Conservation (phyloP, 2,797 vertebrate species). For the Oryzias dopingdopingensis region DNA sequence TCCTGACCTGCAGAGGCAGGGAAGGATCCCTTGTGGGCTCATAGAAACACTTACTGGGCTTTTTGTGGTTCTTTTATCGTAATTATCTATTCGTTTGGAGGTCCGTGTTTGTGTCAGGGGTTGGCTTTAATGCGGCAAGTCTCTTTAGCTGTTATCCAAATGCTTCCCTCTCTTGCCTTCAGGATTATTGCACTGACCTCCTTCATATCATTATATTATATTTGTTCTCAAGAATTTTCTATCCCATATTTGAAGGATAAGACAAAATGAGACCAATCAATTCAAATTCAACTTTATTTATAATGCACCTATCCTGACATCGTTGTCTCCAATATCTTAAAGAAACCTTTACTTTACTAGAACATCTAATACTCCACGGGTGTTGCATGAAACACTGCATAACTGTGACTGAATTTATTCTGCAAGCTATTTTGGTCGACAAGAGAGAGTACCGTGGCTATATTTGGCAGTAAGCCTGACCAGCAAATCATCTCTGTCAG, state of each 20-base stretch:
- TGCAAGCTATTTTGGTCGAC: background rate
- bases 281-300: no score
- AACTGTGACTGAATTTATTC: constrained; percentile 3
- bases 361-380: background rate
- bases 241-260: no score
- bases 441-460: background rate
- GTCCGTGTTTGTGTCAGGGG: background rate
- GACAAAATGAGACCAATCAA: no score
- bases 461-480: constrained; percentile 1
- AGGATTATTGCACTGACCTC: constrained; percentile 34
- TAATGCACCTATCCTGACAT: background rate
- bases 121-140: constrained; percentile 17
- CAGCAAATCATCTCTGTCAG: background rate
- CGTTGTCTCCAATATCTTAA: background rate
- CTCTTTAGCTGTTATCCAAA: constrained; percentile 25
- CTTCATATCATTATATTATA: constrained; percentile 34
- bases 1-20: no score
- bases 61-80: constrained; percentile 6
- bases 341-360: background rate
- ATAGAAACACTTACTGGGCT: background rate
- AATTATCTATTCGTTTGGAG: constrained; percentile 1
- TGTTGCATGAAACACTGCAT: background rate
- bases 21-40: background rate
- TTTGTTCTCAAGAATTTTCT: constrained; percentile 19
- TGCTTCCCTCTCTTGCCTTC: constrained; percentile 21